A percentile compares a stretch with the other conserved stretches of the same genome.
phyloP scores from a whole-genome alignment of 1,140 invertebrate species.

The Phortica variegata region DNA sequence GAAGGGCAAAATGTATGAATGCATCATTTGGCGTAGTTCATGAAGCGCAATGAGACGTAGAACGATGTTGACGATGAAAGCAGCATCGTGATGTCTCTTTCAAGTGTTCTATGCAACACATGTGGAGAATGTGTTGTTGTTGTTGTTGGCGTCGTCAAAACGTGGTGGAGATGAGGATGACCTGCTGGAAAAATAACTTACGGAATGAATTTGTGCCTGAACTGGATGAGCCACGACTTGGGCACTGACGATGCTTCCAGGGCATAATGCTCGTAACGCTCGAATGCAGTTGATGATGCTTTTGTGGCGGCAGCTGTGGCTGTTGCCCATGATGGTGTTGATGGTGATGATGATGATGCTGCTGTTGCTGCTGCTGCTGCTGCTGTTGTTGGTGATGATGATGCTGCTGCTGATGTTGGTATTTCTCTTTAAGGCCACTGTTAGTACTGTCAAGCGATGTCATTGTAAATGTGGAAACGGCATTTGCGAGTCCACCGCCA shows the following conservation, averaged over 20 bases:
- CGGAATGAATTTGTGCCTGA: conserved; percentile 54
- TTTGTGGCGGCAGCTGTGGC: conserved; percentile 31
- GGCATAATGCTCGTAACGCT: conserved; percentile 54
- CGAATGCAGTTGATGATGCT: conserved; percentile 47
- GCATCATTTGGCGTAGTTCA: conserved; percentile 51
- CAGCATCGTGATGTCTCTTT: conserved; percentile 26
- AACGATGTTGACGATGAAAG: conserved; percentile 33
- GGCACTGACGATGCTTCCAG: conserved; percentile 55
- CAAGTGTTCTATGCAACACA: no score
- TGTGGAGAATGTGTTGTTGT: no score
- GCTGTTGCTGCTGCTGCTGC: conserved; percentile 25
- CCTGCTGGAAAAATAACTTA: conserved; percentile 28
- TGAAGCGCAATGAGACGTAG: conserved; percentile 45
- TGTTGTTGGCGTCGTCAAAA: not conserved
- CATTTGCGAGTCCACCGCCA: conserved; percentile 10
- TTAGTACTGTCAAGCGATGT: conserved; percentile 44
- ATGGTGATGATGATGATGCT: conserved; percentile 39
- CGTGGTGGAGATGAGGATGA: not conserved
- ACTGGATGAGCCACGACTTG: conserved; percentile 52
- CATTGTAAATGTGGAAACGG: conserved; percentile 40
- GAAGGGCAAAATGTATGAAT: no score
- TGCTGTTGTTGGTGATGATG: conserved; percentile 23
- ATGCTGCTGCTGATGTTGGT: conserved; percentile 30
- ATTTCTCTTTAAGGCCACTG: conserved; percentile 43
- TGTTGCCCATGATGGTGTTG: conserved; percentile 26